Conservation (phyloP, 2,113 vertebrate species). For the Ifrita kowaldi region DNA sequence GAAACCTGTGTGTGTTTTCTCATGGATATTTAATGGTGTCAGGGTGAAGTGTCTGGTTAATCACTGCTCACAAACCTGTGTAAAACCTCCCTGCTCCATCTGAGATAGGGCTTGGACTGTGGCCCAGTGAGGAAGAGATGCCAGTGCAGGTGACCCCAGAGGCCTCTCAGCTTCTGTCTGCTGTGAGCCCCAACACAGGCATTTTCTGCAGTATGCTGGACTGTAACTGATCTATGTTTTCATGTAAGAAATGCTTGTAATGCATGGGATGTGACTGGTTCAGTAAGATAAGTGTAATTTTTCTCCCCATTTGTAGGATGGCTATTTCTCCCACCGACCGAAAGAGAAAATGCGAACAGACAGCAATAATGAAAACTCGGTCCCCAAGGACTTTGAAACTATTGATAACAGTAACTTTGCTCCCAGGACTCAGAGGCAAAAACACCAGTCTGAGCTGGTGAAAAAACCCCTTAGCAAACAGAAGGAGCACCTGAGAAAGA, state of each 20-base stretch:
- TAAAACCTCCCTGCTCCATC: background rate
- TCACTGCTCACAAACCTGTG: background rate
- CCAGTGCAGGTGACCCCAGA: background rate
- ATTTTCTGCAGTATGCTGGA: background rate
- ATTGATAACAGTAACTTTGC: slow-evolving; percentile 98
- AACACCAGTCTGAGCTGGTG: slow-evolving; percentile 74
- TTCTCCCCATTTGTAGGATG: slow-evolving; percentile 77
- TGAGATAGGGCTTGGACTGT: background rate
- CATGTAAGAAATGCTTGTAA: background rate
- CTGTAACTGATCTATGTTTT: background rate
- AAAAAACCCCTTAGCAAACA: slow-evolving; percentile 75
- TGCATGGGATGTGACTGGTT: background rate
- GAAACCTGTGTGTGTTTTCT: background rate
- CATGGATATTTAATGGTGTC: background rate
- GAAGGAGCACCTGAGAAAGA: slow-evolving; percentile 82
- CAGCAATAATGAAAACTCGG: slow-evolving; percentile 98
- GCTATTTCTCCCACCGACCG: slow-evolving; percentile 91
- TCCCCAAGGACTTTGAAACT: slow-evolving; percentile 97
- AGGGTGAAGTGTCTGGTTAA: background rate
- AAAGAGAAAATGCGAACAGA: slow-evolving; percentile 91
- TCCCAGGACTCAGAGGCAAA: slow-evolving; percentile 86
- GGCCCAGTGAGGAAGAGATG: background rate
- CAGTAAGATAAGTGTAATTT: slow-evolving; percentile 40
- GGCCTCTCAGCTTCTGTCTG: background rate
- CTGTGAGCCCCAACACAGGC: background rate